Base-by-base conservation (phyloP, 1,140 invertebrate species). In the Cydia strobilella region DNA sequence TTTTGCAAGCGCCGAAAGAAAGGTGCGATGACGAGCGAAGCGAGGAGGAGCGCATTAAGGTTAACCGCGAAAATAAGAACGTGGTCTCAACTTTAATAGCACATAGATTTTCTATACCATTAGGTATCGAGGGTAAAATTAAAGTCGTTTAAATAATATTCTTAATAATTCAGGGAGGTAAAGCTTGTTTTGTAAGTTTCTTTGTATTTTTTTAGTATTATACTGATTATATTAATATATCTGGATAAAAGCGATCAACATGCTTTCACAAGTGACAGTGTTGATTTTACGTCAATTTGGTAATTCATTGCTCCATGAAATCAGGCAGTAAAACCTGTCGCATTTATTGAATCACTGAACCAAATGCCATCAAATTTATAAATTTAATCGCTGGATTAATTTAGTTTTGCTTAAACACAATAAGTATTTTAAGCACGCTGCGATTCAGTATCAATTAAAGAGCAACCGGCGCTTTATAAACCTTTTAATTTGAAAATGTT, bases 401-500 rank as follows among this genome's bases (percentile, higher is more conserved):
- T 59, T 59, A 59, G 54, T 59, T 59, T 59, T 59, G 54, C 54
- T 59, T 59, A 59, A 69, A 35, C 15, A 69, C 15, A 39, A 69
- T 35, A 18, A 69, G 7, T 12, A 69, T 69, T 69, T 69, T 18
- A 69, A 69, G 35, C 65, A 35, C 65, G 27, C 31, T 69, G 27
- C 25, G n/a, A 69, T 69, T 35, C 27, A 69, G 63, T 65, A 65
- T 65, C 65, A 69, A 69, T 69, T 69, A 69, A 69, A 69, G 65
- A 69, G 65, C 65, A 69, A 69, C 65, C 54, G 79, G 39, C 65
- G 65, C 74, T 75, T 75, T 75, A 69, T 69, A 63, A 69, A 71
- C 45, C 66, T 75, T 72, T 75, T 75, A 75, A 75, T 72, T 72
- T 48, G 75, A 42, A 72, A 71, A 75, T 75, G 74, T 59, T 75